Evolutionary conservation across 2,888 invertebrate species (phyloP), one percentile per base, ranked within the genome.

Genomic region (Andrena hattorfiana): DNA sequence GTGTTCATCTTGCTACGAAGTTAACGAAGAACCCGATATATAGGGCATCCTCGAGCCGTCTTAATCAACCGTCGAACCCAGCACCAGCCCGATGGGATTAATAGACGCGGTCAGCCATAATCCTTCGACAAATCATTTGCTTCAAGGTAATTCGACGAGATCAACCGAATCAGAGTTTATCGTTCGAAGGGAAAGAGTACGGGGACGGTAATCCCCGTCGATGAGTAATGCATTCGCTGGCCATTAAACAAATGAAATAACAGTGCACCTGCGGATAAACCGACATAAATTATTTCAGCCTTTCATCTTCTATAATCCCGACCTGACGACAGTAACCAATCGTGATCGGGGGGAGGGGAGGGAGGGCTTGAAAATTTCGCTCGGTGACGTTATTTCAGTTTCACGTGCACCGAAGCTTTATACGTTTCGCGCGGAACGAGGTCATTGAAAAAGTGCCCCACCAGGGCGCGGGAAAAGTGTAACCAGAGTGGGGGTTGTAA

Each of bases 61-160:
- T 75, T 76, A 84, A 81, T 72, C 68, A 73, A 76, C 54, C 35
- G 26, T 72, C 69, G 78, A 69, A 67, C 60, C 56, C 10, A 63
- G 59, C 35, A 67, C 74, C 23, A 35, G 26, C 23, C 8, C 49
- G 10, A 26, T 20, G 35, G 60, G 71, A 78, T 79, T 78, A 76
- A 79, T 70, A 73, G 76, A 66, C 69, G 28, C 56, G 73, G 54
- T 35, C 51, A 16, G 30, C 42, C 66, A 42, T 82, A 84, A 84
- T 84, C 83, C 78, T 54, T 62, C 56, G 49, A 84, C 72, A 73
- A 83, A 83, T 79, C 78, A 76, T 69, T 51, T 30, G 75, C 51
- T 56, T 23, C 67, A 23, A 70, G 68, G 49, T 79, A 79, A 78
- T 84, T 79, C 74, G 66, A 73, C 49, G 72, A 73, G 71, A 78